phyloP scores from a whole-genome alignment of 2,797 vertebrate genomes.

The Urophycis tenuis region DNA sequence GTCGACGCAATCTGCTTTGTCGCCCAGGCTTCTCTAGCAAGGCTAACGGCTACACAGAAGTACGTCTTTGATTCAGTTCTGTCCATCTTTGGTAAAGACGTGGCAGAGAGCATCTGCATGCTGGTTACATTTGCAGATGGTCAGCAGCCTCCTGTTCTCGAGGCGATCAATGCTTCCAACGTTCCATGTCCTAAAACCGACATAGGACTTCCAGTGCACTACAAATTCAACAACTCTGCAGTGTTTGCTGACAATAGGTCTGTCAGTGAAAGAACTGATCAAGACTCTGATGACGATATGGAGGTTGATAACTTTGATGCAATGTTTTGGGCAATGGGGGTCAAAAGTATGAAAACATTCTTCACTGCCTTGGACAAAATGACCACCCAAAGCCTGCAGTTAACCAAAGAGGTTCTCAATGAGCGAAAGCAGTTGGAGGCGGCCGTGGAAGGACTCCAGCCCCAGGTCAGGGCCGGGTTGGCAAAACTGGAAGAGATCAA shows the following conservation, averaged over 20 bases:
- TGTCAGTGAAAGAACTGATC: neutral
- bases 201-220: slow-evolving; percentile 24
- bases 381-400: slow-evolving; percentile 36
- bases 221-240: slow-evolving; percentile 54
- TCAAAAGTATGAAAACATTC: slow-evolving; percentile 45
- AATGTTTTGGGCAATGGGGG: slow-evolving; percentile 58
- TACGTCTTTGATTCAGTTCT: slow-evolving; percentile 48
- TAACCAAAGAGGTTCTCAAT: slow-evolving; percentile 41
- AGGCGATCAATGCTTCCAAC: slow-evolving; percentile 23
- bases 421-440: slow-evolving; percentile 32
- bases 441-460: neutral
- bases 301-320: slow-evolving; percentile 37
- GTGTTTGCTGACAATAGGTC: slow-evolving; percentile 34
- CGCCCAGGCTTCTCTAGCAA: slow-evolving; percentile 25
- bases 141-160: slow-evolving; percentile 31
- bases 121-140: slow-evolving; percentile 50
- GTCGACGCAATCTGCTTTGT: slow-evolving; percentile 33
- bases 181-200: slow-evolving; percentile 40
- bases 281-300: slow-evolving; percentile 28
- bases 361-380: slow-evolving; percentile 34
- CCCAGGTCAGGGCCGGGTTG: neutral
- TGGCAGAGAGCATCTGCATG: slow-evolving; percentile 39
- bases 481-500: neutral
- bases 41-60: slow-evolving; percentile 30
- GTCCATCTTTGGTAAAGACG: slow-evolving; percentile 46